These are phyloP conservation scores for Crenichthys baileyi DNA, from an alignment of 2,797 vertebrate species.

Conservation along the genomic window DNA sequence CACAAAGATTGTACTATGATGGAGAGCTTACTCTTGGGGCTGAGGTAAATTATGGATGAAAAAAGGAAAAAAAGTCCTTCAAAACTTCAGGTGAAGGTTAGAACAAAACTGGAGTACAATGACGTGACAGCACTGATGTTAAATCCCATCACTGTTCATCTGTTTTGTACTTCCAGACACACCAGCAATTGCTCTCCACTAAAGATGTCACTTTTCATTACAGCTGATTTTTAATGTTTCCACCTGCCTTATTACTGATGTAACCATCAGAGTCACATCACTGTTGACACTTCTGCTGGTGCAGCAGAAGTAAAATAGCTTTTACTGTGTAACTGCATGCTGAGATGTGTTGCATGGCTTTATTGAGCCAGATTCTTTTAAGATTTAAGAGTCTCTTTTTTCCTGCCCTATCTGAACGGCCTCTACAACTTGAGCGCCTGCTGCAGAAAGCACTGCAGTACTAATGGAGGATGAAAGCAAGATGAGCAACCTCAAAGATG, in stretches of 20 bases:
- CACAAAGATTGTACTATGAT: conserved; percentile 37
- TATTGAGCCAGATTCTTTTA: conserved; percentile 18
- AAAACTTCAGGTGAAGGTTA: conserved; percentile 41
- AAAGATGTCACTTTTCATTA: conserved; percentile 66
- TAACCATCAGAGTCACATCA: conserved; percentile 28
- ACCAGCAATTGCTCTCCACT: conserved; percentile 44
- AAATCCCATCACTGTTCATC: conserved; percentile 43
- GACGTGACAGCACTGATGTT: conserved; percentile 32
- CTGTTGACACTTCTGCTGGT: conserved; percentile 33
- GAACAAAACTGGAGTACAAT: conserved; percentile 18
- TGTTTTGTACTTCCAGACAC: conserved; percentile 40
- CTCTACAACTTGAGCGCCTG: conserved; percentile 28
- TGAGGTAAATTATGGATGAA: conserved; percentile 30
- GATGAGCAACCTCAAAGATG: conserved; percentile 65
- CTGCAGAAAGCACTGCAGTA: conserved; percentile 67
- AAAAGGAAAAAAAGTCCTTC: not conserved
- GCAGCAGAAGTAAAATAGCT: conserved; percentile 31
- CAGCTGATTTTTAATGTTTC: conserved; percentile 47
- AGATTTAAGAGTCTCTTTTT: conserved; percentile 17
- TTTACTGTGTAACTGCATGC: conserved; percentile 9
- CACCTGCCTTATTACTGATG: conserved; percentile 51
- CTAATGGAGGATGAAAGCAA: conserved; percentile 66
- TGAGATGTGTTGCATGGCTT: conserved; percentile 9
- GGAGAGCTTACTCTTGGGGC: conserved; percentile 38
- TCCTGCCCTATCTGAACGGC: conserved; percentile 8